Percentiles rank a stretch among this genome's conserved stretches.
phyloP scores from a whole-genome alignment of 2,888 invertebrate genomes.

The Drosophila meridionalis region DNA sequence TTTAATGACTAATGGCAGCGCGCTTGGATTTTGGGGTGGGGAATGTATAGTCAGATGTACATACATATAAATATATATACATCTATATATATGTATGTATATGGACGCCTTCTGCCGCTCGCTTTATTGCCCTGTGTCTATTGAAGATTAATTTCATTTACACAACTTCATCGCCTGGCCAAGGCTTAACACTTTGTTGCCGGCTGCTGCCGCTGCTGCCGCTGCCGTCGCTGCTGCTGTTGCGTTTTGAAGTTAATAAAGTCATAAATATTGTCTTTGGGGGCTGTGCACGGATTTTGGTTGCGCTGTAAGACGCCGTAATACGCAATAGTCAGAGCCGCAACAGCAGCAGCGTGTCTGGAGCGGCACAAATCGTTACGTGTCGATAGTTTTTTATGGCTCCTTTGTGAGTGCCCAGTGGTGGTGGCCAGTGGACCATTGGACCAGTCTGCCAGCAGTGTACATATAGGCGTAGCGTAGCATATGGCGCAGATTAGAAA shows the following conservation, averaged over 20 bases:
- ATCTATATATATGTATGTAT: background rate
- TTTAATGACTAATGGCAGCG: conserved; percentile 78
- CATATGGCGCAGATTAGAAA: conserved; percentile 76
- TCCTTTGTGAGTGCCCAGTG: conserved; percentile 64
- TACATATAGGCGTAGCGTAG: conserved; percentile 46
- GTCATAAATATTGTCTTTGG: conserved; percentile 77
- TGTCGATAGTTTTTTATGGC: conserved; percentile 70
- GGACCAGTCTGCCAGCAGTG: conserved; percentile 19
- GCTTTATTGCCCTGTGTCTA: conserved; percentile 80
- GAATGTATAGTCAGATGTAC: background rate
- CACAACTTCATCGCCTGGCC: conserved; percentile 78
- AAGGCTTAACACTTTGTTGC: conserved; percentile 67
- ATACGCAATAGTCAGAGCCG: conserved; percentile 64
- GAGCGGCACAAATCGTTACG: conserved; percentile 74
- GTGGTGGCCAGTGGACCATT: conserved; percentile 7
- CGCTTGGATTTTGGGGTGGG: conserved; percentile 18
- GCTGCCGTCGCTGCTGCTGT: conserved; percentile 49
- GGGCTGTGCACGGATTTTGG: conserved; percentile 70
- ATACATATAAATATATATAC: background rate
- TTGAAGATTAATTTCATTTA: conserved; percentile 81
- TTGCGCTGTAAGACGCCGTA: conserved; percentile 63
- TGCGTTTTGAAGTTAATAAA: conserved; percentile 78
- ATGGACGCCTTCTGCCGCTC: conserved; percentile 55
- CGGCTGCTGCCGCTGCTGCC: conserved; percentile 43
- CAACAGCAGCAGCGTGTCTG: conserved; percentile 37